Conservation (phyloP, 2,113 vertebrate species). For the Turdus rufiventris region DNA sequence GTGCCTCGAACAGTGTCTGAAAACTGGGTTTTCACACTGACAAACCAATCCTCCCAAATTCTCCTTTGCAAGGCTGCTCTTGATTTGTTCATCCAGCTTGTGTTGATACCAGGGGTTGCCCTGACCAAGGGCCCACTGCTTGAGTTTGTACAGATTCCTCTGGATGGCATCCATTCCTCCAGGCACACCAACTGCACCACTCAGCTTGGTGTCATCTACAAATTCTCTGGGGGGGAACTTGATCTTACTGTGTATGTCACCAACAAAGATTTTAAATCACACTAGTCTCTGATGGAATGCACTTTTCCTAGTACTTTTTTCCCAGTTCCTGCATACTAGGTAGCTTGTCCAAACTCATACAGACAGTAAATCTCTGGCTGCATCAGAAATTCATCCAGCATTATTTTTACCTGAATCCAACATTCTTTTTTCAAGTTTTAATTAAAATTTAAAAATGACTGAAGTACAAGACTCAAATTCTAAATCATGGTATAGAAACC, state of each 20-base stretch:
- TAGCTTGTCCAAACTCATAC: not conserved
- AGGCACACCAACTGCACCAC: not conserved
- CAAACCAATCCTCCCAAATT: too few relatives aligned
- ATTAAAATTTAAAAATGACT: not conserved
- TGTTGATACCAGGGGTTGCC: not conserved
- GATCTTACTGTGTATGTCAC: not conserved
- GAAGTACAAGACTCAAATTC: not conserved
- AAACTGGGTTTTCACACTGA: too few relatives aligned
- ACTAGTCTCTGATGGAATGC: not conserved
- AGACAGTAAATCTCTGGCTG: not conserved
- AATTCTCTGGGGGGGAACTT: not conserved
- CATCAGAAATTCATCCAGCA: not conserved
- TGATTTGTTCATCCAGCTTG: not conserved
- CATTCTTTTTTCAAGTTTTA: not conserved
- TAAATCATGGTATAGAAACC: not conserved
- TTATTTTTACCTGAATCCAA: not conserved
- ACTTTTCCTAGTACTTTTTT: not conserved
- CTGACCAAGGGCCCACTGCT: not conserved
- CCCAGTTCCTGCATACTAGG: not conserved
- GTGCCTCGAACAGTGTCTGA: too few relatives aligned
- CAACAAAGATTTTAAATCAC: rapidly evolving
- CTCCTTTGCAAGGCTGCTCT: not conserved
- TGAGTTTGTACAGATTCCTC: not conserved
- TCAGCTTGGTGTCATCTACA: not conserved
- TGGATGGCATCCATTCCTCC: not conserved